Evolutionary conservation across 2,888 invertebrate species (phyloP).

Genomic region (Meandrusa payeni): DNA sequence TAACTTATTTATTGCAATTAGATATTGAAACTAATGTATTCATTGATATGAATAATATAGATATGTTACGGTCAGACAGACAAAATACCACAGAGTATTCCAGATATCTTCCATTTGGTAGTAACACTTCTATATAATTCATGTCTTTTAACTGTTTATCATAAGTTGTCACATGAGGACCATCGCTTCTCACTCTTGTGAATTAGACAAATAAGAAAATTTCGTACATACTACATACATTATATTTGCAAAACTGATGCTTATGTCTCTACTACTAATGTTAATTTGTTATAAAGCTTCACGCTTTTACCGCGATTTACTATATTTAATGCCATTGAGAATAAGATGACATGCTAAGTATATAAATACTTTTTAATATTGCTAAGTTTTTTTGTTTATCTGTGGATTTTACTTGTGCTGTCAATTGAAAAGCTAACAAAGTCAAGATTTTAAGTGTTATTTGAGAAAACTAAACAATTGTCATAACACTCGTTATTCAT

Average conservation of each 20-base stretch:
- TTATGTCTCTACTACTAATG: slow-evolving; percentile 15
- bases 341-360: neutral
- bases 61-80: slow-evolving; percentile 2
- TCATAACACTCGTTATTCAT: too few relatives aligned
- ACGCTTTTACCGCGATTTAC: slow-evolving; percentile 25
- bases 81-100: too few relatives aligned
- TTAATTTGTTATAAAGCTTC: slow-evolving; percentile 25
- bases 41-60: slow-evolving; percentile 23
- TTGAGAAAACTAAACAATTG: too few relatives aligned
- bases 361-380: slow-evolving; percentile 1
- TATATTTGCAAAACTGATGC: slow-evolving; percentile 16
- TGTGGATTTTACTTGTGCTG: slow-evolving; percentile 17
- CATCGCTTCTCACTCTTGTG: neutral
- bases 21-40: slow-evolving; percentile 27
- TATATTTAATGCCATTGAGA: slow-evolving; percentile 25
- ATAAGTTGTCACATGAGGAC: slow-evolving; percentile 13
- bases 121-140: slow-evolving; percentile 13
- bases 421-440: too few relatives aligned
- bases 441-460: too few relatives aligned
- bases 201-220: slow-evolving; percentile 14
- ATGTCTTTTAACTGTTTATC: slow-evolving; percentile 3
- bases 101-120: too few relatives aligned
- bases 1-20: slow-evolving; percentile 32
- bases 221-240: slow-evolving; percentile 1
- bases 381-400: slow-evolving; percentile 25